Base-by-base conservation (phyloP, 2,113 vertebrate genomes). In the Hydropotes inermis region DNA sequence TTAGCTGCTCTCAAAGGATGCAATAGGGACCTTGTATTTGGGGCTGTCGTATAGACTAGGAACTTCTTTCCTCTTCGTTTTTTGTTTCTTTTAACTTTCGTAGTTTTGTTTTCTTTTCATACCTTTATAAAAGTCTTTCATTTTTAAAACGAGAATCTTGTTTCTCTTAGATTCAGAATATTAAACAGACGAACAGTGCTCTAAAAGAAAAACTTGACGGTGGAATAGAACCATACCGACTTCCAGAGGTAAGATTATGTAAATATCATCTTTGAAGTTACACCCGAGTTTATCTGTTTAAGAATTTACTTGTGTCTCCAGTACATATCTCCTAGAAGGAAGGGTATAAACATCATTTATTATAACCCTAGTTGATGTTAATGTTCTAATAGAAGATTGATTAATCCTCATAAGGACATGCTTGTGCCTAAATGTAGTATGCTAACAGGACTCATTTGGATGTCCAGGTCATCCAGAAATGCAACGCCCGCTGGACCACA, bases 401-500 rank as follows among this genome's bases (percentile, higher is more conserved):
- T 93, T 54, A 39, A 3, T 54, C 27, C 3, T 79, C 1, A 0
- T 16, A 15, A 33, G 79, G 55, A 58, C 4, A 0, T 1, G 8
- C 5, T 6, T 19, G 0, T n/a, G 27, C 84, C 19, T 82, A 47
- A 81, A 21, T 54, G 8, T 54, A 95, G 10, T 30, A 5, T 86
- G 67, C 85, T 98, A 33, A 95, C 27, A 1, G 28, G 30, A 17
- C 39, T 94, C 61, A 0, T 97, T 86, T 96, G 97, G 47, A 33
- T 90, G n/a, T 97, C n/a, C 98, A 99, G 99, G 99, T 99, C 1
- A 98, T 98, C 98, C 99, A 99, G 98, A 99, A 99, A 97, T 99
- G 99, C 94, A 99, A 99, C 79, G 99, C 99, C 13, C 99, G 99
- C 55, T 99, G 99, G 99, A 99, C 99, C 93, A 99, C 99, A 0